Base-by-base conservation (phyloP, 2,113 vertebrate species). In the Tragelaphus scriptus region DNA sequence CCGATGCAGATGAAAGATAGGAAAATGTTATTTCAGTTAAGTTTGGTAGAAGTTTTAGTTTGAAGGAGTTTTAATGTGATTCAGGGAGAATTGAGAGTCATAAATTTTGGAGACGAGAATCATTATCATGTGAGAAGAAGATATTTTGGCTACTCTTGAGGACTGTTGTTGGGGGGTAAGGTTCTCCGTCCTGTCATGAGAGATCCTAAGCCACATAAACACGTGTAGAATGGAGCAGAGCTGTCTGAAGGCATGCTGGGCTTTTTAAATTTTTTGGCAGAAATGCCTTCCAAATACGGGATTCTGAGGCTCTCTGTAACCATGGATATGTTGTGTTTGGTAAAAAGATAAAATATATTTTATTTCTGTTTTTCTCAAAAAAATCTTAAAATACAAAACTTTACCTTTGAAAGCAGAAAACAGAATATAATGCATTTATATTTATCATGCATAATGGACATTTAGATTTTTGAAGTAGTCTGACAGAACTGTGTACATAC, bases 91-190 rank as follows among this genome's bases (percentile, higher is more conserved):
- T 17, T 86, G 32, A 44, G 32, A 89, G 59, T 92, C 44, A 71
- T 88, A 85, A 61, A 21, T 87, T 96, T 81, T 94, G 14, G 51
- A 80, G 58, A 88, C 15, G 6, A 94, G n/a, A 94, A 88, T 95
- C 36, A 86, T 85, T 47, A 56, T 21, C 55, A 55, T 91, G 26
- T 79, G 51, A 84, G 14, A 65, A 82, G 68, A 79, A 84, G 51
- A 49, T 77, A 75, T 91, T n/a, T 36, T 77, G 25, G 84, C 49
- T 92, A 16, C 58, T 92, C 68, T 89, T 53, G 25, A 71, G 47
- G 49, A 65, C 65, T 68, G 2, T 49, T 56, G 44, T n/a, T 7
- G 44, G 85, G 65, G 56, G 13, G 13, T 85, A 85, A 68, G 49
- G 44, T 81, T 82, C 49, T 92, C 89, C 55, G 68, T 88, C 25